Evolutionary conservation across 2,888 invertebrate genomes (phyloP), one percentile per base, ranked within the genome.

Genomic region (Cheilosia impressa): DNA sequence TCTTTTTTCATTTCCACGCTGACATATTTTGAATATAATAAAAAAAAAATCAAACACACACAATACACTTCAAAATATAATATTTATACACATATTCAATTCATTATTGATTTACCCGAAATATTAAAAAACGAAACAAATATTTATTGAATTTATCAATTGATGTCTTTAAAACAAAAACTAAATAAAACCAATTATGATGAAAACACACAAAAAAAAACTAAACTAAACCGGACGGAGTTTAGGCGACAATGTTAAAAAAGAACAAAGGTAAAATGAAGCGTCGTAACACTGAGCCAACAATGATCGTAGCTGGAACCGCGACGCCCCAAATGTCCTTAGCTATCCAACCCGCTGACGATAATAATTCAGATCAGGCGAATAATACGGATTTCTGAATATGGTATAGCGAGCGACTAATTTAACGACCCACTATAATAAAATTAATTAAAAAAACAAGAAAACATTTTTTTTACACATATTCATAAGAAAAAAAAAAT

Each of bases 211-310:
- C 15, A 45, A 34, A 52, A 62, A 45, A 55, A 57, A 62, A 45
- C 19, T 15, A 65, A 15, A 71, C 5, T 50, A 63, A 15, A 90
- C 90, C 90, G 91, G 90, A 90, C 90, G 90, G 89, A 94, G 52
- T 24, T 52, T 22, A 99, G 99, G 99, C 99, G 93, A 99, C 99
- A 93, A 99, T 99, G 99, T 95, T 99, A 94, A 99, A 99, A 96
- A 99, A 99, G 95, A 96, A 96, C 93, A 97, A 97, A 94, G 95
- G 95, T 91, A 99, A 99, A 95, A 98, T 98, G 95, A 98, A 98
- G 93, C 95, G 98, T 90, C 96, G 98, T 92, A 97, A 98, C 94
- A 97, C 97, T 89, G 97, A 97, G 94, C 96, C 96, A 89, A 94
- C 95, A 90, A 96, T 96, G 96, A 92, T 93, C 88, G 92, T 93